Percentiles rank a stretch among this genome's conserved stretches.
phyloP scores from a whole-genome alignment of 2,888 invertebrate genomes.

The Hirtodrosophila cameraria region DNA sequence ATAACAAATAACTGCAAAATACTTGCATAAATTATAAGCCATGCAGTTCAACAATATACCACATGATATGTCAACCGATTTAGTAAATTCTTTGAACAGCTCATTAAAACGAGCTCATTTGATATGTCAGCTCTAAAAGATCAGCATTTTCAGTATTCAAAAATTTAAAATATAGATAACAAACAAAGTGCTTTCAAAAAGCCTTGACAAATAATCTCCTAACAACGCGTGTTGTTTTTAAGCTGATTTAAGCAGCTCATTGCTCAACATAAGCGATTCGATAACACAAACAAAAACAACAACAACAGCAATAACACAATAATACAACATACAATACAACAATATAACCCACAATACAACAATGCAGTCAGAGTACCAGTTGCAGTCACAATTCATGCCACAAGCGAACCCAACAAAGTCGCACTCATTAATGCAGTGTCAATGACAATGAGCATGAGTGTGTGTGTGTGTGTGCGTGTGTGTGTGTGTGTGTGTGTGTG shows the following conservation, averaged over 20 bases:
- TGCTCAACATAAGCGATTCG: conserved; percentile 46
- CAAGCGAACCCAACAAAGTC: conserved; percentile 39
- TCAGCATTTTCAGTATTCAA: conserved; percentile 11
- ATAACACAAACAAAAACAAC: no score
- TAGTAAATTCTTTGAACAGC: not conserved
- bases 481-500: conserved; percentile 17
- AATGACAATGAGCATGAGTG: conserved; percentile 43
- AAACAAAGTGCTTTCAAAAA: conserved; percentile 24
- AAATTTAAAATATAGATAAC: not conserved
- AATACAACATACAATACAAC: no score
- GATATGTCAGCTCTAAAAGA: conserved; percentile 2
- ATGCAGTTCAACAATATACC: no score
- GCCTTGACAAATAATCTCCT: conserved; percentile 20
- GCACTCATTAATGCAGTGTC: conserved; percentile 66
- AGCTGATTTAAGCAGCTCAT: conserved; percentile 61
- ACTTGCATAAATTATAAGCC: no score
- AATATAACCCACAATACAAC: conserved; percentile 15
- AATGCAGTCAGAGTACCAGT: conserved; percentile 5
- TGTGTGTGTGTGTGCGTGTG: not conserved
- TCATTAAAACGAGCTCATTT: not conserved
- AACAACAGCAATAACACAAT: no score
- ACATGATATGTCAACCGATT: no score
- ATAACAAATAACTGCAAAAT: no score
- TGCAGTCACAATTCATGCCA: conserved; percentile 24
- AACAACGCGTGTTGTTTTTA: conserved; percentile 29